Evolutionary conservation across 1,140 invertebrate species (phyloP).

Genomic region (Aradophagus sp.): DNA sequence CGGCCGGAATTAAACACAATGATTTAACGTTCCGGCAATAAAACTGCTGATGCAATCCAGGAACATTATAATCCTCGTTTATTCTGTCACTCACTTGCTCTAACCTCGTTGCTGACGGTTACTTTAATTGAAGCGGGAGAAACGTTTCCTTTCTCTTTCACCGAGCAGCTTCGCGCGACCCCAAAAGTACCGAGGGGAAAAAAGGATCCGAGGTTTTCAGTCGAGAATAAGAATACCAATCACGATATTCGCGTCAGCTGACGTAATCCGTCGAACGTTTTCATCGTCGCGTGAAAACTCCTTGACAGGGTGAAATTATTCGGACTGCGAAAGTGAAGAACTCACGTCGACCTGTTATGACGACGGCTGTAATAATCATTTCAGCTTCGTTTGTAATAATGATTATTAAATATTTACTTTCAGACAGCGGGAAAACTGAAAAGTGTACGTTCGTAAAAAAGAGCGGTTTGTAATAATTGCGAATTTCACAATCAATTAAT

Average conservation of each 20-base stretch:
- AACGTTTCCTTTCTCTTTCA: conserved; percentile 50
- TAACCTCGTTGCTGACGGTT: conserved; percentile 44
- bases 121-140: conserved; percentile 37
- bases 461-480: too few relatives aligned
- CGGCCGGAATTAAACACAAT: conserved; percentile 17
- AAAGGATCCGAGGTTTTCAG: conserved; percentile 24
- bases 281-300: conserved; percentile 5
- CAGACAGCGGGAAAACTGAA: too few relatives aligned
- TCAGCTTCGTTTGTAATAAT: too few relatives aligned
- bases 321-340: conserved; percentile 2
- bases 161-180: conserved; percentile 22
- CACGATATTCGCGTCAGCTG: conserved; percentile 24
- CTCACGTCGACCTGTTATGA: neutral
- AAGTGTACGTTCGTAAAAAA: too few relatives aligned
- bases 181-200: conserved; percentile 17
- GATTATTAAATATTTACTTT: too few relatives aligned
- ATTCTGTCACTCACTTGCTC: conserved; percentile 45
- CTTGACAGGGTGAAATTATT: neutral
- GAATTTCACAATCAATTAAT: too few relatives aligned
- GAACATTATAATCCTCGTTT: conserved; percentile 52
- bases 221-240: conserved; percentile 46
- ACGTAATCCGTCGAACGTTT: conserved; percentile 22
- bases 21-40: conserved; percentile 22
- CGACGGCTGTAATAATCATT: too few relatives aligned
- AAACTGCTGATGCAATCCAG: conserved; percentile 40